A percentile compares a stretch with the other conserved stretches of the same genome.
phyloP scores from a whole-genome alignment of 2,113 vertebrate genomes.

The Vombatus ursinus region DNA sequence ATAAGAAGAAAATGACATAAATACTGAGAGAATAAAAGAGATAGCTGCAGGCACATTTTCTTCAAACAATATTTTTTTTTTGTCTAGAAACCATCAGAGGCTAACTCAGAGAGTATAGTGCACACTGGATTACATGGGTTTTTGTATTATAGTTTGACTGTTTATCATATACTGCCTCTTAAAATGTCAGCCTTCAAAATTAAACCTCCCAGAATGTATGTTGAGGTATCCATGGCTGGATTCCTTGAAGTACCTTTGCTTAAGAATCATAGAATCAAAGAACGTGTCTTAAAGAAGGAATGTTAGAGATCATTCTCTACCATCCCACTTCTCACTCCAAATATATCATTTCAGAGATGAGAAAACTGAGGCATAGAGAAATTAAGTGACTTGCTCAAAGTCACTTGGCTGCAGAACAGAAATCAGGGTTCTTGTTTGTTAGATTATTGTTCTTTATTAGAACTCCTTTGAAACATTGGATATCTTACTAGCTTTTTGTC shows the following conservation, averaged over 20 bases:
- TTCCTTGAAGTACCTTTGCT: neutral
- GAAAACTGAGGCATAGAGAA: neutral
- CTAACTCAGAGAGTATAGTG: neutral
- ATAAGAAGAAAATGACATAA: neutral
- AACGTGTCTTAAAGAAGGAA: neutral
- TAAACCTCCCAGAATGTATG: neutral
- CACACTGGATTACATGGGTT: neutral
- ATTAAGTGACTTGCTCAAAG: neutral
- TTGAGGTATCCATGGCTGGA: neutral
- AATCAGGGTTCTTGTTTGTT: neutral
- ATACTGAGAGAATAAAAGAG: neutral
- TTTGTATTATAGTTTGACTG: neutral
- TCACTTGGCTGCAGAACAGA: neutral
- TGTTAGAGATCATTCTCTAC: neutral
- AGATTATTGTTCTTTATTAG: neutral
- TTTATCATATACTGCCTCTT: neutral
- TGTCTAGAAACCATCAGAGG: no score
- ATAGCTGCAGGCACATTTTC: neutral
- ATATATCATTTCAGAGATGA: neutral
- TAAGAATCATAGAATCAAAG: neutral
- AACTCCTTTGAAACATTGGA: neutral
- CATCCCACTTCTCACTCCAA: neutral
- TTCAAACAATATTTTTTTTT: neutral
- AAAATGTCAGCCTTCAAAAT: neutral
- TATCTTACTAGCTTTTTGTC: neutral